These are phyloP conservation scores for Pagrus major DNA, from an alignment of 2,113 vertebrate genomes.

Conservation along the genomic window DNA sequence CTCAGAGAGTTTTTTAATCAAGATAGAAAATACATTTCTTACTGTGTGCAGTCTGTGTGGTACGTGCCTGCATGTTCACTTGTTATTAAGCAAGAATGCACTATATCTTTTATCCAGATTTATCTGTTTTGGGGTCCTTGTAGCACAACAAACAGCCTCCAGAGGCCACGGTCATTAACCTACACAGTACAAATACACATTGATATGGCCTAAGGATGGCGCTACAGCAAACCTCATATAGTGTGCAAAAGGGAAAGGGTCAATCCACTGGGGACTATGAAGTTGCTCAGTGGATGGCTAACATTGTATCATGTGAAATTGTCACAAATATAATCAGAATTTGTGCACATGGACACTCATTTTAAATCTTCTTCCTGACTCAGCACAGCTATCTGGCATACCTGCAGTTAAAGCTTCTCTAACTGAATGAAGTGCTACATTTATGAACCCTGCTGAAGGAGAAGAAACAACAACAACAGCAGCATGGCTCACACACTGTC, in stretches of 20 bases:
- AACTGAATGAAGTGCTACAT: too few species aligned
- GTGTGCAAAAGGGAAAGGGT: not conserved
- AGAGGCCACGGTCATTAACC: not conserved
- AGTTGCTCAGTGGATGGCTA: too few species aligned
- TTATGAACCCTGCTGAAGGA: too few species aligned
- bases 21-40: not conserved
- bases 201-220: not conserved
- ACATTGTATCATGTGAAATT: too few species aligned
- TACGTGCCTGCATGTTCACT: not conserved
- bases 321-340: too few species aligned
- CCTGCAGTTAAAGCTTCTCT: too few species aligned
- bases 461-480: too few species aligned
- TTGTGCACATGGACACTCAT: too few species aligned
- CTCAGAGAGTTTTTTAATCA: slow-evolving; percentile 4
- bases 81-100: not conserved
- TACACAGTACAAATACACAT: not conserved
- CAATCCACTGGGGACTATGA: not conserved
- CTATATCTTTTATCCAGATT: not conserved
- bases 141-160: not conserved
- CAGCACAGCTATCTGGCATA: too few species aligned
- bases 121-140: not conserved
- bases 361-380: too few species aligned
- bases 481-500: too few species aligned
- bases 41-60: not conserved
- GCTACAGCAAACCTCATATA: not conserved